A percentile compares a stretch with the other conserved stretches of the same genome.
Conservation (phyloP, 2,113 vertebrate genomes). For the Lophura nycthemera region DNA sequence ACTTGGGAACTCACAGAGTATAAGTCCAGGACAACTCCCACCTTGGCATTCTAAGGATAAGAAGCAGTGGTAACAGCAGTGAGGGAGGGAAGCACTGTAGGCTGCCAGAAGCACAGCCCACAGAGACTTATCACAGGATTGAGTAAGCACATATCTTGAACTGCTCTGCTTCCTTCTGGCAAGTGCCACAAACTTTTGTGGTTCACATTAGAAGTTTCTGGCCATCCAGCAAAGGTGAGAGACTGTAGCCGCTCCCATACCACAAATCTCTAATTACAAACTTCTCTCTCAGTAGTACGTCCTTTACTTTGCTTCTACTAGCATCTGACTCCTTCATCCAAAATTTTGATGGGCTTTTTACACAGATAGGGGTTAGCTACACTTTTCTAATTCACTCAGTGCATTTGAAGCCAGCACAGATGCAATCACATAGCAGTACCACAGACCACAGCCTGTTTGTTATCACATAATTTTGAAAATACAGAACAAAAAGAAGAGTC, state of each 20-base stretch:
- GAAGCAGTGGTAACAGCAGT: not conserved
- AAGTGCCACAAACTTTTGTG: not conserved
- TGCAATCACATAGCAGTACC: not conserved
- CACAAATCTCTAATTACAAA: not conserved
- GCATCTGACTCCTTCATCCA: not conserved
- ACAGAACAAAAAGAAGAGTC: not conserved
- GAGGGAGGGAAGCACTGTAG: accelerated
- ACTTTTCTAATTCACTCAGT: not conserved
- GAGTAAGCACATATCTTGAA: not conserved
- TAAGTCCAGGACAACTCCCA: not conserved
- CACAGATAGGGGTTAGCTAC: not conserved
- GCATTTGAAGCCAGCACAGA: not conserved
- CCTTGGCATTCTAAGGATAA: not conserved
- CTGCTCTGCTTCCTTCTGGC: not conserved
- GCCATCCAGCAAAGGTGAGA: not conserved
- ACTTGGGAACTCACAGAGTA: not conserved
- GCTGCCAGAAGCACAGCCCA: not conserved
- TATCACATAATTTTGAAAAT: not conserved
- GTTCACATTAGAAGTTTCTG: not conserved
- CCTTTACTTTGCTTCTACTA: not conserved
- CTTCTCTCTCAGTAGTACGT: not conserved
- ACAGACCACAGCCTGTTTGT: not conserved
- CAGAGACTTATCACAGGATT: not conserved
- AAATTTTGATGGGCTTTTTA: not conserved
- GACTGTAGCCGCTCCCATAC: not conserved